Percentiles rank a stretch among this genome's conserved stretches.
phyloP scores from a whole-genome alignment of 2,797 vertebrate genomes.

The Ctenopoma kingsleyae region DNA sequence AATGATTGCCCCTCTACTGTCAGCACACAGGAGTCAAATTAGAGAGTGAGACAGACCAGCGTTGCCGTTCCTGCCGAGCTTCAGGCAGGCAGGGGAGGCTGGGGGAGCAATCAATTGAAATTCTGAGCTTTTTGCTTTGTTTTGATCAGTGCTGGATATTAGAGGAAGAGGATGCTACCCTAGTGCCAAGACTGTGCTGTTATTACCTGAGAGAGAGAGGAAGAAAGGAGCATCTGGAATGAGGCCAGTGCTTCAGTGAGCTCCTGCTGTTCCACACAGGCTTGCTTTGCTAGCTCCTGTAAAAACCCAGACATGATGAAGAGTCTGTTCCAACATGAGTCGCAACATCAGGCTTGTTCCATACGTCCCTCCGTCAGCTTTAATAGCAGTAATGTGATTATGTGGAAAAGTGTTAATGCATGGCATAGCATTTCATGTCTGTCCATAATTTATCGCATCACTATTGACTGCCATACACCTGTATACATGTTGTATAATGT shows the following conservation, averaged over 20 bases:
- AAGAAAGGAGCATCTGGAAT: conserved; percentile 55
- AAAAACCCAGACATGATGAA: conserved; percentile 20
- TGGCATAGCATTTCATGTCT: conserved; percentile 40
- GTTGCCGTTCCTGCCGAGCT: conserved; percentile 45
- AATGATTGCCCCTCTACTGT: conserved; percentile 77
- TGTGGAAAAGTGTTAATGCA: conserved; percentile 45
- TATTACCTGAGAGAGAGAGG: conserved; percentile 55
- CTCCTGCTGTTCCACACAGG: conserved; percentile 46
- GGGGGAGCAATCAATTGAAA: conserved; percentile 67
- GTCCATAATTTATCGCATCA: conserved; percentile 49
- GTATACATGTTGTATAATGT: conserved; percentile 20
- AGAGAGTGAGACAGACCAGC: conserved; percentile 62
- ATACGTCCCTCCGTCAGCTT: conserved; percentile 28
- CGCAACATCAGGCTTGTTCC: conserved; percentile 32
- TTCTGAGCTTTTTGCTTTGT: conserved; percentile 63
- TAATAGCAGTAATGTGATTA: conserved; percentile 33
- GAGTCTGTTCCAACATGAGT: conserved; percentile 21
- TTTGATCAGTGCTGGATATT: conserved; percentile 73
- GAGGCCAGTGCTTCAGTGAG: conserved; percentile 56
- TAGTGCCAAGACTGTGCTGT: conserved; percentile 47
- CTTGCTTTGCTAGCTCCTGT: conserved; percentile 20
- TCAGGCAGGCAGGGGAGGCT: conserved; percentile 28
- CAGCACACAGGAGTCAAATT: conserved; percentile 80
- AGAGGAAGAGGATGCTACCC: conserved; percentile 55
- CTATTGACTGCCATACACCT: conserved; percentile 11